These are phyloP conservation scores for Novumbra hubbsi DNA, from an alignment of 2,797 vertebrate genomes.

Conservation along the genomic window DNA sequence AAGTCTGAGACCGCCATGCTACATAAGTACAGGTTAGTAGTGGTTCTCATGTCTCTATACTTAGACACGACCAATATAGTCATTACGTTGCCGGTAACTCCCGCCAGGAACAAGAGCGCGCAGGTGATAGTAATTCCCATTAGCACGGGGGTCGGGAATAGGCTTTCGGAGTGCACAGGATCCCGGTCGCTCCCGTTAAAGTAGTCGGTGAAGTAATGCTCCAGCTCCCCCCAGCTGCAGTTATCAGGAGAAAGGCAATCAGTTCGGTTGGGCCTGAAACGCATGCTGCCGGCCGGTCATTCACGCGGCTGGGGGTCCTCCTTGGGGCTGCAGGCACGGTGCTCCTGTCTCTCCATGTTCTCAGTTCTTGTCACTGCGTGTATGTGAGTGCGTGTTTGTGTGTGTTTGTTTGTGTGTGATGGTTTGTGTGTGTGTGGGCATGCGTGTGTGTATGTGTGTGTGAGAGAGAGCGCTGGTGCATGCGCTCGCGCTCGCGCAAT, in stretches of 20 bases:
- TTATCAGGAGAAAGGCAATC: conserved; percentile 68
- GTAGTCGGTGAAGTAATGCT: conserved; percentile 25
- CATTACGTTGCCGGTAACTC: conserved; percentile 89
- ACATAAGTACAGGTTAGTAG: conserved; percentile 95
- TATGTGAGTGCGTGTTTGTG: background rate
- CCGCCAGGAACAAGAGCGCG: conserved; percentile 84
- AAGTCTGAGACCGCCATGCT: conserved; percentile 98
- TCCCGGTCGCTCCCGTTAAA: conserved; percentile 53
- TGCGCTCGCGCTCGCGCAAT: background rate
- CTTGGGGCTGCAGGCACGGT: conserved; percentile 19
- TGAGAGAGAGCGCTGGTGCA: too few relatives aligned
- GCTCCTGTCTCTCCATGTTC: conserved; percentile 26
- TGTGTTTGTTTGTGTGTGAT: conserved; percentile 3
- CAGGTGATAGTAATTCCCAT: conserved; percentile 85
- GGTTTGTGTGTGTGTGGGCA: background rate
- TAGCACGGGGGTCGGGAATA: conserved; percentile 86
- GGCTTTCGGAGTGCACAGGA: conserved; percentile 65
- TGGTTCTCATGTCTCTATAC: conserved; percentile 93
- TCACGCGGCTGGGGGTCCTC: conserved; percentile 42
- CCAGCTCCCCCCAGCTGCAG: conserved; percentile 70
- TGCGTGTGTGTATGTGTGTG: background rate
- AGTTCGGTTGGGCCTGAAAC: conserved; percentile 60
- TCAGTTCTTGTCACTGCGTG: background rate
- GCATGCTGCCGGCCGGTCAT: conserved; percentile 65
- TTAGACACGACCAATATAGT: conserved; percentile 91